Evolutionary conservation across 1,140 invertebrate species (phyloP), one percentile per base, ranked within the genome.

Genomic region (Dinoponera quadriceps): DNA sequence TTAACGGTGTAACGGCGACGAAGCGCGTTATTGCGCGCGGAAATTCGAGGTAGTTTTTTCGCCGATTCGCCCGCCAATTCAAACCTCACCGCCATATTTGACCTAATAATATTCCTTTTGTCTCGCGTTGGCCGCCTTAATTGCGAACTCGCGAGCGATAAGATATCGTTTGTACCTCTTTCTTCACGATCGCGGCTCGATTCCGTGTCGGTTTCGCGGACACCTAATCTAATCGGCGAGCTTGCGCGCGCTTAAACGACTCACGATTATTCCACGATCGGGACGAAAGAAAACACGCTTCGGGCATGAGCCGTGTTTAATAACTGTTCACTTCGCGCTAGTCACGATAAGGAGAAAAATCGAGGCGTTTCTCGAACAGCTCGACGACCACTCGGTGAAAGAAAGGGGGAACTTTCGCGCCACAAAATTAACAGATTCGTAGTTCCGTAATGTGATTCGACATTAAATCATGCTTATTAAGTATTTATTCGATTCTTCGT

Each of bases 161-260:
- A 77, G 62, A 54, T 66, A 77, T 77, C 48, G 38, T 7, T 27
- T 18, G 3, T 3, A 9, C 5, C 29, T 9, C 27, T 20, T 65
- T 66, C 44, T 75, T 51, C 65, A 51, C 54, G 66, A 66, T 14
- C 20, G 29, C 27, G 62, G 22, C n/a, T 75, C 44, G 18, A 63
- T 51, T 63, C 44, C 59, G 20, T 29, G 38, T 14, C n/a, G 25
- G 18, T 75, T 75, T 33, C 7, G 9, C 25, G 59, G n/a, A 63
- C 63, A 60, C 14, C 59, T 77, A 77, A 77, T 77, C 73, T 75
- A 75, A 66, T 38, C 60, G 73, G 9, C 7, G 38, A n/a, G n/a
- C n/a, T n/a, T 44, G 38, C 3, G 0, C 16, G 9, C 25, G 18
- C 1, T 22, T 33, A 38, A 51, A 22, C 27, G 27, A 20, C 7